These are phyloP conservation scores for Gobius niger DNA, from an alignment of 2,113 vertebrate species.

Conservation along the genomic window DNA sequence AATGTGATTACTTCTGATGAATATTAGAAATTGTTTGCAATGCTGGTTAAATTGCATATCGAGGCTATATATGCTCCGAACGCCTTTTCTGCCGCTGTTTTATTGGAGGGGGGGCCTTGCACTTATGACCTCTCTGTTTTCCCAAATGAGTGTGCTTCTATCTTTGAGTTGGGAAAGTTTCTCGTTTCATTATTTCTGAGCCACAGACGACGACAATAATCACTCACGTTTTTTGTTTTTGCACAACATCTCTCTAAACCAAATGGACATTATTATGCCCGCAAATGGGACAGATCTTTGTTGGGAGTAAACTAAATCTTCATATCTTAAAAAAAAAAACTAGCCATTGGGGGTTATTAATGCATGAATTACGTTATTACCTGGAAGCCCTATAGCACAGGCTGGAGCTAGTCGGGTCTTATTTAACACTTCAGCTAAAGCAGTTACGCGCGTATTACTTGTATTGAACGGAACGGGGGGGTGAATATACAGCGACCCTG, in stretches of 20 bases:
- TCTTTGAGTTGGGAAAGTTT: slow-evolving; percentile 38
- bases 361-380: slow-evolving; percentile 30
- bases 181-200: slow-evolving; percentile 15
- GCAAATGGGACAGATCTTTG: background rate
- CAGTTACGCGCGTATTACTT: slow-evolving; percentile 17
- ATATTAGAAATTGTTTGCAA: slow-evolving; percentile 27
- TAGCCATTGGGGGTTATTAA: slow-evolving; percentile 15
- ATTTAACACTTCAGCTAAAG: background rate
- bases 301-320: slow-evolving; percentile 13
- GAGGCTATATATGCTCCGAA: slow-evolving; percentile 27
- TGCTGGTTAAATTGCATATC: slow-evolving; percentile 21
- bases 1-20: slow-evolving; percentile 43
- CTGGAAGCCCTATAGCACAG: slow-evolving; percentile 9
- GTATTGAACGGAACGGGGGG: slow-evolving; percentile 8
- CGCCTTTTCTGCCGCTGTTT: slow-evolving; percentile 37
- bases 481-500: slow-evolving; percentile 26
- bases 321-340: slow-evolving; percentile 27
- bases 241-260: background rate
- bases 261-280: too few species aligned
- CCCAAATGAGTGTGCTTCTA: slow-evolving; percentile 44
- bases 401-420: background rate
- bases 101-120: slow-evolving; percentile 43
- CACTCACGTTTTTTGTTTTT: slow-evolving; percentile 29
- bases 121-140: slow-evolving; percentile 63
- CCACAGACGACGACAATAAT: slow-evolving; percentile 20